Evolutionary conservation across 2,888 invertebrate species (phyloP).

Genomic region (Sympetrum striolatum): DNA sequence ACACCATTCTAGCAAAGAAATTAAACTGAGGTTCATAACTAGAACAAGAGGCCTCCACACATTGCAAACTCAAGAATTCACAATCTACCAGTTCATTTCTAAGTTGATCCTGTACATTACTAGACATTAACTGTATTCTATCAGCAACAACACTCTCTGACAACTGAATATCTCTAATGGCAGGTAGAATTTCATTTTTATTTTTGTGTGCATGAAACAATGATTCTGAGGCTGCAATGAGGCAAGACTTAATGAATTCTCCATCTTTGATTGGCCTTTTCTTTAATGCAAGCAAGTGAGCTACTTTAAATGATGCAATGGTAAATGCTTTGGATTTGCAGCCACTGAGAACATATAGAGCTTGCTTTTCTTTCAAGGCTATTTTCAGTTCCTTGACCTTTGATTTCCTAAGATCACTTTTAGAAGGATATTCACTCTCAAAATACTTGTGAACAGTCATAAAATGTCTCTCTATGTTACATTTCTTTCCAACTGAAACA

Average conservation of each 20-base stretch:
- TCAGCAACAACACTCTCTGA: background rate
- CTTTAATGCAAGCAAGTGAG: background rate
- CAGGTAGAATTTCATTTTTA: background rate
- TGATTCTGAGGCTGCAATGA: background rate
- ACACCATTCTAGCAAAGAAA: background rate
- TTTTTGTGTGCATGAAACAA: background rate
- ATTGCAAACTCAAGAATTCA: background rate
- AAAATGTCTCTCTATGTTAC: background rate
- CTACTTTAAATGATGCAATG: background rate
- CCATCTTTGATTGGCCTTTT: background rate
- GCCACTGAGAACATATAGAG: background rate
- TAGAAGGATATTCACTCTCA: background rate
- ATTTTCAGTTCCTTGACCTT: background rate
- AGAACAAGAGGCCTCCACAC: background rate
- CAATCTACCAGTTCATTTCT: background rate
- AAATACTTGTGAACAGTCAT: background rate
- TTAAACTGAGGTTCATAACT: background rate
- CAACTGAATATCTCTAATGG: background rate
- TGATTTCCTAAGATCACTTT: background rate
- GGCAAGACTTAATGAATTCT: background rate
- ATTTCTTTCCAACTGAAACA: background rate
- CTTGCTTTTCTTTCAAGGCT: background rate
- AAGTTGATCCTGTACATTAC: background rate
- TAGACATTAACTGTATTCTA: background rate
- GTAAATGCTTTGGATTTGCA: background rate